These are phyloP conservation scores for Adoxophyes honmai DNA, from an alignment of 1,140 invertebrate species.

Conservation along the genomic window DNA sequence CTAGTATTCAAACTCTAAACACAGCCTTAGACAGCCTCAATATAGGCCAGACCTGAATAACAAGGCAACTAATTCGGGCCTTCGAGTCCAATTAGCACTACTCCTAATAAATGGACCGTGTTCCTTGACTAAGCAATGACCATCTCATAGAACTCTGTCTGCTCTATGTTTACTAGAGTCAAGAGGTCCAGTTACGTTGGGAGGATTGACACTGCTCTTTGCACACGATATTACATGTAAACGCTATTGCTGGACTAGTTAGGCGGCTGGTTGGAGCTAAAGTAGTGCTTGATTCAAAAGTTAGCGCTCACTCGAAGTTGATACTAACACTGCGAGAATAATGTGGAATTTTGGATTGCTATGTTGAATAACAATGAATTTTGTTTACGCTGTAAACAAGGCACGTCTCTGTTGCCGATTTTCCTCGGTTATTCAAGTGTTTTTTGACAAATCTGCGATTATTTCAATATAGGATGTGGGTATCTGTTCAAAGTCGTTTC, in stretches of 20 bases:
- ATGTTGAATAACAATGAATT: too few species aligned
- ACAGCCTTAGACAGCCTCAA: not conserved
- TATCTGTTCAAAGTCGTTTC: too few species aligned
- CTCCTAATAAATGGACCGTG: conserved; percentile 12
- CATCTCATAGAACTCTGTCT: not conserved
- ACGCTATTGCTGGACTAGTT: not conserved
- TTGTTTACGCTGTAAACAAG: too few species aligned
- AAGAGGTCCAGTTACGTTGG: not conserved
- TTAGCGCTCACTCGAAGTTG: too few species aligned
- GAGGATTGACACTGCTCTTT: not conserved
- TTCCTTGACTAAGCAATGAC: conserved; percentile 4
- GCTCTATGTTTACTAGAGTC: not conserved
- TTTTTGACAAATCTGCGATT: too few species aligned
- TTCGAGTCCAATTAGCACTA: conserved; percentile 7
- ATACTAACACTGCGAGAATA: too few species aligned
- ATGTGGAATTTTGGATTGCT: too few species aligned
- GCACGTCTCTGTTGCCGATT: too few species aligned
- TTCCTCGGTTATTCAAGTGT: too few species aligned
- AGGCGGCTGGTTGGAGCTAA: not conserved
- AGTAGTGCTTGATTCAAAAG: not conserved
- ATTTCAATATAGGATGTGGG: too few species aligned
- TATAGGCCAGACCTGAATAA: conserved; percentile 5
- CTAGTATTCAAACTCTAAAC: conserved; percentile 7
- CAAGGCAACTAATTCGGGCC: not conserved
- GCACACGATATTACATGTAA: not conserved